phyloP scores from a whole-genome alignment of 2,888 invertebrate species.

The Lamproptera curius region DNA sequence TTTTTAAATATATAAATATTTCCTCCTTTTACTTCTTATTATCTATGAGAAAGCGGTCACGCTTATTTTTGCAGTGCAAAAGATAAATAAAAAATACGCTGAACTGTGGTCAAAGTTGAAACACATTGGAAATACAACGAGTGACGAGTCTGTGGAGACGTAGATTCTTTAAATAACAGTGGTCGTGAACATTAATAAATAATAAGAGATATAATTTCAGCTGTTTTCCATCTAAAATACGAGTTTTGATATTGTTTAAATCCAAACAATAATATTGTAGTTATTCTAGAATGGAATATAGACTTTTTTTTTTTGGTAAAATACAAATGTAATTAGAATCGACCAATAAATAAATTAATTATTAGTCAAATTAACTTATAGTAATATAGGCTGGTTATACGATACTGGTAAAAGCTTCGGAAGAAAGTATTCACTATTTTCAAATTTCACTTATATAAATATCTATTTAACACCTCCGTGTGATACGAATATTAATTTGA shows the following conservation, averaged over 20 bases:
- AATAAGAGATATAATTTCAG: slow-evolving; percentile 19
- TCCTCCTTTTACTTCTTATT: slow-evolving; percentile 7
- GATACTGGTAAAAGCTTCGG: background rate
- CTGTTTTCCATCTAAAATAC: slow-evolving; percentile 26
- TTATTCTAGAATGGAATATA: slow-evolving; percentile 1
- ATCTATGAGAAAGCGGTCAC: slow-evolving; percentile 17
- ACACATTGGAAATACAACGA: slow-evolving; percentile 4
- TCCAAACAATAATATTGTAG: slow-evolving; percentile 26
- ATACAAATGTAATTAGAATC: slow-evolving; percentile 15
- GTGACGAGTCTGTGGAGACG: slow-evolving; percentile 5
- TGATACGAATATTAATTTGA: slow-evolving; percentile 33
- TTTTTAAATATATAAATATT: slow-evolving; percentile 1
- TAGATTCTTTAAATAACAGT: slow-evolving; percentile 8
- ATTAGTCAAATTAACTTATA: background rate
- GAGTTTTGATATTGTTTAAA: slow-evolving; percentile 29
- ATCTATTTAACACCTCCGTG: slow-evolving; percentile 28
- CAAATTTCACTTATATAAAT: slow-evolving; percentile 27
- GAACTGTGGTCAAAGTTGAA: slow-evolving; percentile 16
- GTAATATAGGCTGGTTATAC: background rate
- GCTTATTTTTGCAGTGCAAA: slow-evolving; percentile 3
- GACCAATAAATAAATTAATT: background rate
- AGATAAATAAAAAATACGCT: slow-evolving; percentile 4
- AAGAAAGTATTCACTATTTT: slow-evolving; percentile 3
- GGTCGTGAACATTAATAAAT: slow-evolving; percentile 14
- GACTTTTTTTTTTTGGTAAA: slow-evolving; percentile 9